phyloP scores from a whole-genome alignment of 2,888 invertebrate species.

The Amphipoea oculea region DNA sequence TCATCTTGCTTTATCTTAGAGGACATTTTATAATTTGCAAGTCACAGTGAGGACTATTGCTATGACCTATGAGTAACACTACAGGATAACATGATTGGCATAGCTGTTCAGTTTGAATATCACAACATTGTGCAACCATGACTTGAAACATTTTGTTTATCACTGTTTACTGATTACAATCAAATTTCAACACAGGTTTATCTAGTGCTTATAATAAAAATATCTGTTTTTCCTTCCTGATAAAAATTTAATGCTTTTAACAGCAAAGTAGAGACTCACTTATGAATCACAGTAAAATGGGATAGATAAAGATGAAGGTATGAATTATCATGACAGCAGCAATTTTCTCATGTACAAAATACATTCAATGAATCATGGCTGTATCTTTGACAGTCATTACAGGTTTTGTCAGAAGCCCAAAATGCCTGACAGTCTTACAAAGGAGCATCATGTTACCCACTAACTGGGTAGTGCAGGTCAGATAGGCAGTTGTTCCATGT shows the following conservation, averaged over 20 bases:
- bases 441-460: no score
- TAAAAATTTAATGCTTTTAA: background rate
- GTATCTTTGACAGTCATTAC: background rate
- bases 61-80: slow-evolving; percentile 17
- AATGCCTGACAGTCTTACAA: no score
- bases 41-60: slow-evolving; percentile 16
- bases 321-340: background rate
- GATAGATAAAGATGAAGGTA: background rate
- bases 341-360: no score
- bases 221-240: background rate
- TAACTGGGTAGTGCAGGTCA: no score
- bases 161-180: slow-evolving; percentile 11
- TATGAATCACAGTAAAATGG: background rate
- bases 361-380: background rate
- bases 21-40: slow-evolving; percentile 21
- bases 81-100: slow-evolving; percentile 28
- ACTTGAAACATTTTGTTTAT: slow-evolving; percentile 16
- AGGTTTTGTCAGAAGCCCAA: background rate
- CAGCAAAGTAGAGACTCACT: background rate
- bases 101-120: slow-evolving; percentile 18
- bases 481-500: no score
- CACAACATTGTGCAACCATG: slow-evolving; percentile 46
- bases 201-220: slow-evolving; percentile 2
- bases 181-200: slow-evolving; percentile 16
- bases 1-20: slow-evolving; percentile 5